A percentile compares a stretch with the other conserved stretches of the same genome.
Evolutionary conservation across 2,888 invertebrate species (phyloP).

Genomic region (Cecidostiba fungosa): DNA sequence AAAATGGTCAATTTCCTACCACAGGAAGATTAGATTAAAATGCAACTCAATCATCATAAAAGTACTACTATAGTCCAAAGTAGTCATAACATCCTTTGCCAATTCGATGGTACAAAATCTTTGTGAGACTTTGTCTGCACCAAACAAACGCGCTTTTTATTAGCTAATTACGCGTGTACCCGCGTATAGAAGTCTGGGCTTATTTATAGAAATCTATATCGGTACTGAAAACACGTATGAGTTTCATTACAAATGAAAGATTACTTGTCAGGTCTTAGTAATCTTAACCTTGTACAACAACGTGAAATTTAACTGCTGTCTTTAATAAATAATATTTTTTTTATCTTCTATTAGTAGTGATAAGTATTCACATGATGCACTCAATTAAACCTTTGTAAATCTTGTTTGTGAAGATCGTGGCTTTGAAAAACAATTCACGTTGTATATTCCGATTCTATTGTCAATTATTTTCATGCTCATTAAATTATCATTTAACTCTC

Average conservation of each 20-base stretch:
- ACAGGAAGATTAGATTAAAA: no score
- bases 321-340: background rate
- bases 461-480: no score
- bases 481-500: no score
- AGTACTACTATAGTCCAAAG: background rate
- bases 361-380: background rate
- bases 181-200: background rate
- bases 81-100: conserved; percentile 1
- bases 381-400: no score
- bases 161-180: background rate
- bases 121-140: background rate
- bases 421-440: no score
- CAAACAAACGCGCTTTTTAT: background rate
- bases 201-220: conserved; percentile 37
- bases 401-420: no score
- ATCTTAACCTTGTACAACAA: background rate
- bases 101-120: background rate
- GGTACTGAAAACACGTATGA: conserved; percentile 14
- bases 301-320: background rate
- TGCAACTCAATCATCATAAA: no score
- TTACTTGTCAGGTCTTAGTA: background rate
- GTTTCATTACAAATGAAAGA: conserved; percentile 28
- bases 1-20: no score
- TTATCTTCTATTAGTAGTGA: background rate
- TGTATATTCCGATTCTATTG: no score